Evolutionary conservation across 2,113 vertebrate species (phyloP).

Genomic region (Cettia cetti): DNA sequence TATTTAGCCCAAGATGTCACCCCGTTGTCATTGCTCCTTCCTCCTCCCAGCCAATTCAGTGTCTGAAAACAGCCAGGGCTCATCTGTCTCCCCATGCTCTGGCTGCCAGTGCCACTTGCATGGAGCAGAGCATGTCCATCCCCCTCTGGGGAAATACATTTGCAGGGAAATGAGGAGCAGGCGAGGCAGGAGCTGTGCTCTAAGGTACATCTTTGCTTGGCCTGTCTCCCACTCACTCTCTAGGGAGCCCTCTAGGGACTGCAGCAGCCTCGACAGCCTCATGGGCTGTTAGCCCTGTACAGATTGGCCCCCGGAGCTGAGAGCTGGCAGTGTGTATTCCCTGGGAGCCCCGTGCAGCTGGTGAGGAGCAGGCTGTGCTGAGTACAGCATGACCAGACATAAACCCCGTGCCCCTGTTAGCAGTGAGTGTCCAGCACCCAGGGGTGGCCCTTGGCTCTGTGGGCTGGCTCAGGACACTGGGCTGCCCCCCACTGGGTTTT

Average conservation of each 20-base stretch:
- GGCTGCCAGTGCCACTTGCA: neutral
- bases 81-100: neutral
- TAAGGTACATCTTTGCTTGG: neutral
- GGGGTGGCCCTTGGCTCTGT: neutral
- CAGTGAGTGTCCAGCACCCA: rapidly evolving
- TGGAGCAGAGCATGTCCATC: neutral
- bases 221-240: neutral
- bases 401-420: rapidly evolving
- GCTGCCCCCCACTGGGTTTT: neutral
- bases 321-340: rapidly evolving
- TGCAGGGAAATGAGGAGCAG: neutral
- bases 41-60: neutral
- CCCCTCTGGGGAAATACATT: rapidly evolving
- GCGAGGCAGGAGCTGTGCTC: rapidly evolving
- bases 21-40: neutral
- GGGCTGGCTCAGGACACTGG: neutral
- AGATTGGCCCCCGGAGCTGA: neutral
- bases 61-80: neutral
- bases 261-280: neutral
- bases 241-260: neutral
- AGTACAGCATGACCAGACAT: no score
- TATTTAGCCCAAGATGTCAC: neutral
- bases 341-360: neutral
- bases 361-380: neutral
- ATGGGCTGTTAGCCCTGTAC: neutral